Conservation (phyloP, 2,113 vertebrate species). For the Camelus bactrianus region DNA sequence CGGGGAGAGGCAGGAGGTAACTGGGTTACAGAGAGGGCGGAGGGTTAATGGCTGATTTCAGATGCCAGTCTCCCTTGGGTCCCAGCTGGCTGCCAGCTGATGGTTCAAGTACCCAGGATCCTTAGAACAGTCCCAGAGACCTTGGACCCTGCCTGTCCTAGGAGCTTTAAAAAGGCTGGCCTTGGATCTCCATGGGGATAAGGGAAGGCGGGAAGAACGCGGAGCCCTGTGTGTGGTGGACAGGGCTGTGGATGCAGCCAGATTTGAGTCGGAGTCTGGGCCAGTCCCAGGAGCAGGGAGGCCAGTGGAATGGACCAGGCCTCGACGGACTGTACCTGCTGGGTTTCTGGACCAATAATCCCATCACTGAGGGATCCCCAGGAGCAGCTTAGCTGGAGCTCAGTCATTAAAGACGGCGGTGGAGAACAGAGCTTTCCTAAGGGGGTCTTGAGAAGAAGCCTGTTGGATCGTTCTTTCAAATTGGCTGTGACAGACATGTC, state of each 20-base stretch:
- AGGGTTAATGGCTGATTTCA: background rate
- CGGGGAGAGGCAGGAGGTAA: background rate
- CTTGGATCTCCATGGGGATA: background rate
- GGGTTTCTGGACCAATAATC: constrained; percentile 54
- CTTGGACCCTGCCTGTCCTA: background rate
- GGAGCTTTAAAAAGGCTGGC: background rate
- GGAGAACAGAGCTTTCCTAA: background rate
- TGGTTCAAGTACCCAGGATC: background rate
- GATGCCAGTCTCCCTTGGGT: background rate
- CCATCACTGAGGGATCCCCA: constrained; percentile 52
- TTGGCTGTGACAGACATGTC: background rate
- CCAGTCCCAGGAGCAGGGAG: background rate
- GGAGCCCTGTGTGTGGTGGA: background rate
- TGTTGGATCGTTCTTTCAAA: background rate
- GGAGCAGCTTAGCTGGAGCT: background rate
- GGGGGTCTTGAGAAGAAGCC: background rate
- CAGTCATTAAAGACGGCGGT: background rate
- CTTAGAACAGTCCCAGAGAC: background rate
- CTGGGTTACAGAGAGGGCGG: background rate
- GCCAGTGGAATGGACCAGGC: background rate
- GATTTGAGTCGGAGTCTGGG: background rate
- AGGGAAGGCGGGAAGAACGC: background rate
- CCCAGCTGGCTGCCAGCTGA: background rate
- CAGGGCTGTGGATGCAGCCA: background rate
- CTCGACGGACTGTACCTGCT: constrained; percentile 17